Evolutionary conservation across 2,113 vertebrate genomes (phyloP), one percentile per base, ranked within the genome.

Genomic region (Muscicapa adusta): DNA sequence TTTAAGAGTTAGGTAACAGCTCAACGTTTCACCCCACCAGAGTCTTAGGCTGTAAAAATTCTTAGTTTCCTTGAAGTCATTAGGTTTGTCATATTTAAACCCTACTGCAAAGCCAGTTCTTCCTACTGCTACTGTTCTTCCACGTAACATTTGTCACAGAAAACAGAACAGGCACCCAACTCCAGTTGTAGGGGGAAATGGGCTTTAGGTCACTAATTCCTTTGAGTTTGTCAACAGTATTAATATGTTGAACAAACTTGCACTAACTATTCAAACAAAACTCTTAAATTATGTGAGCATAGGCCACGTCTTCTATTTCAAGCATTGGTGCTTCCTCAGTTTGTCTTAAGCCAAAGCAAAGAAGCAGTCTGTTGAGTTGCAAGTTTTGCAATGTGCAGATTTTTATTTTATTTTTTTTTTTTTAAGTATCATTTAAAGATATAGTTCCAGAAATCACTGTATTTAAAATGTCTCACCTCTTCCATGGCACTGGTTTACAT

Each of bases 251-350:
- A 79, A 36, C 28, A 85, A 96, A 72, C n/a, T 7, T 54, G 5
- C 6, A 22, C 4, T 24, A 61, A 42, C 15, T 57, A 63, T 53
- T 22, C 15, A 79, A 89, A 89, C 13, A 87, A 63, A 91, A 33
- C 5, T 36, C 5, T 40, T 48, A 65, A 79, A 79, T 40, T 66
- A 25, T 5, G 6, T 14, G 5, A 45, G 4, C 4, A 3, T 16
- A 68, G 18, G 45, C 11, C 36, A 68, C 3, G 5, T 38, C 15
- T 19, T 60, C 29, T 58, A 14, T 66, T 71, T 75, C 1, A 3
- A 71, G 17, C 0, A 0, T 6, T 66, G 60, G 1, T 6, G 31
- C 3, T 56, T 57, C 23, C 11, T 40, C 5, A 20, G 13, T 34
- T 79, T 57, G 7, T 14, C 45, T 63, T 34, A 70, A 91, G 5